phyloP scores from a whole-genome alignment of 2,888 invertebrate species.

The Rhagium mordax region DNA sequence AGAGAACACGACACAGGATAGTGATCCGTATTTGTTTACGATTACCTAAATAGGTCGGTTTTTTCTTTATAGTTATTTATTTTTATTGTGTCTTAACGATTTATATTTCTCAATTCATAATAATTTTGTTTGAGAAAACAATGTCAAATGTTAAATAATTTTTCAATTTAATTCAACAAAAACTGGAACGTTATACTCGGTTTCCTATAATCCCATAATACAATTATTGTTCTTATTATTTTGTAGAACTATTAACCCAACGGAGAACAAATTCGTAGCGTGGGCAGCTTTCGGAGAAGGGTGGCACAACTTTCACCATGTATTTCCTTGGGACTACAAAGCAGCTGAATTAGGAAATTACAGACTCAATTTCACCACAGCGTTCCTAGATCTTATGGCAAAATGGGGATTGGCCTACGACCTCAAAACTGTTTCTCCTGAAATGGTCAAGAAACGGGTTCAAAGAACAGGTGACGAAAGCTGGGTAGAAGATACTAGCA shows the following conservation, averaged over 20 bases:
- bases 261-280: conserved; percentile 83
- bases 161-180: no score
- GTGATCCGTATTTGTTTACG: no score
- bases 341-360: conserved; percentile 85
- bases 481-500: conserved; percentile 33
- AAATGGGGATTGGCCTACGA: conserved; percentile 86
- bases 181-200: no score
- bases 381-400: conserved; percentile 63
- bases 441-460: conserved; percentile 80
- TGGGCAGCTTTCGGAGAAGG: conserved; percentile 87
- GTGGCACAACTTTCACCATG: conserved; percentile 96
- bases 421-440: conserved; percentile 80
- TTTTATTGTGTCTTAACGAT: no score
- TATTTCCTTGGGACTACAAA: conserved; percentile 95
- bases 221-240: conserved; percentile 16
- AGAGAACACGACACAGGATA: no score
- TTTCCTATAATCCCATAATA: no score
- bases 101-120: no score
- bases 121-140: no score
- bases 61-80: no score
- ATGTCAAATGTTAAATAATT: no score
- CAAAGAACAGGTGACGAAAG: conserved; percentile 52
- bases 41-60: no score
- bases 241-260: conserved; percentile 82
- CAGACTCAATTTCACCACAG: conserved; percentile 61